Evolutionary conservation across 2,113 vertebrate species (phyloP), one percentile per base, ranked within the genome.

Genomic region (Oplegnathus fasciatus): DNA sequence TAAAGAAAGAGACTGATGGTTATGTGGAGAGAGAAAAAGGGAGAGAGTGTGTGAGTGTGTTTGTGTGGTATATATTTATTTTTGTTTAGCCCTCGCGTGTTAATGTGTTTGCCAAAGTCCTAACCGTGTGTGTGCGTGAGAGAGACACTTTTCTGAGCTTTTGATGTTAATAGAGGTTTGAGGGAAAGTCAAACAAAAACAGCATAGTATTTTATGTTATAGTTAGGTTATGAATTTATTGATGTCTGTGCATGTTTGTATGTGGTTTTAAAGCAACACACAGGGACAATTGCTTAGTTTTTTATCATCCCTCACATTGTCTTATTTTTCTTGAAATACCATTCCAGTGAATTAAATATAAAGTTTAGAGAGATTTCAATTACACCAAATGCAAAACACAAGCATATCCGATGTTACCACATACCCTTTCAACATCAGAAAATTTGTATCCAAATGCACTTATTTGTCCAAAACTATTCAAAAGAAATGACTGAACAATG

Each of bases 1-100:
- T 95, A 92, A 94, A 94, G 88, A 89, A 86, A 83, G 60, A 91
- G 86, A 93, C 69, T 85, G 90, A 93, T 93, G 89, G 84, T 91
- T 86, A 82, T 89, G 87, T 90, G 86, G 67, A 86, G 72, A 85
- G 73, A 74, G 62, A 65, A 60, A 30, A 75, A 46, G 13, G 52
- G 75, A 80, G 74, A 50, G 55, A 68, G 67, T 37, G 75, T 32
- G 72, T 69, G 67, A 15, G 60, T 6, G 61, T 24, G 61, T 90
- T 37, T 86, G 81, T 83, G 86, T 81, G 75, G 34, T 89, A 69
- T 69, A 85, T 89, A 89, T 92, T 91, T 90, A 88, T 92, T 92
- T 92, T 73, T 88, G 78, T 92, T 90, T 89, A 86, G 73, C 80
- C 44, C 82, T 89, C 30, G 57, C 20, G 82, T 93, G 90, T 91